These are phyloP conservation scores for Pseudanteris insignis DNA, from an alignment of 2,888 invertebrate species.

Conservation along the genomic window DNA sequence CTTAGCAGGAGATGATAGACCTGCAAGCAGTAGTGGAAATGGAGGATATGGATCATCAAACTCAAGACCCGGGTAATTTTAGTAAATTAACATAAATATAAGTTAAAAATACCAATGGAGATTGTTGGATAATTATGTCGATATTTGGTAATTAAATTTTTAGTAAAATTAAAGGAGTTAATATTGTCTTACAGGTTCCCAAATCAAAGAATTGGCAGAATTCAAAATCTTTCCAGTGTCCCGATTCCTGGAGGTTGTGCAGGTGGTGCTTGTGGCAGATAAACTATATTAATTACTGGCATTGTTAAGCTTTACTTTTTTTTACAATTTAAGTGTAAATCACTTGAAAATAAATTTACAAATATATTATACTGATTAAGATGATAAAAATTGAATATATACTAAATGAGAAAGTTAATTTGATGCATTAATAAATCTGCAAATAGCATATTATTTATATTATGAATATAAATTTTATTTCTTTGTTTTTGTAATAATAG, in stretches of 20 bases:
- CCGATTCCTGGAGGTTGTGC: conserved; percentile 29
- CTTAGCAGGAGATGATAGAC: conserved; percentile 1
- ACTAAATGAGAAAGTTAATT: too few relatives aligned
- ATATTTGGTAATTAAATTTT: not conserved
- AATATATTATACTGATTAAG: too few relatives aligned
- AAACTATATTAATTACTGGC: too few relatives aligned
- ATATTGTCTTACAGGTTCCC: conserved; percentile 16
- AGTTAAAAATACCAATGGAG: not conserved
- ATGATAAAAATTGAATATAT: too few relatives aligned
- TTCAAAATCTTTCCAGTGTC: conserved; percentile 22
- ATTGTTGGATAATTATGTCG: too few relatives aligned
- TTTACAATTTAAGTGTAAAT: too few relatives aligned
- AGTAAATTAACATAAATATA: not conserved
- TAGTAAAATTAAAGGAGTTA: not conserved
- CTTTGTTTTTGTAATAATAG: too few relatives aligned
- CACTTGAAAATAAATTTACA: too few relatives aligned
- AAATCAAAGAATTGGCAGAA: conserved; percentile 38
- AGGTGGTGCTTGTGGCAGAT: conserved; percentile 37
- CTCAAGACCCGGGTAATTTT: conserved; percentile 18
- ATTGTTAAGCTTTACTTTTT: too few relatives aligned
- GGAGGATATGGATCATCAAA: conserved; percentile 9
- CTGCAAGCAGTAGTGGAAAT: conserved; percentile 2
- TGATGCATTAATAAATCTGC: too few relatives aligned
- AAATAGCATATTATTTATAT: too few relatives aligned
- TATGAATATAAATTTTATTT: too few relatives aligned